Base-by-base conservation (phyloP, 2,888 invertebrate genomes). In the Lithosia quadra region DNA sequence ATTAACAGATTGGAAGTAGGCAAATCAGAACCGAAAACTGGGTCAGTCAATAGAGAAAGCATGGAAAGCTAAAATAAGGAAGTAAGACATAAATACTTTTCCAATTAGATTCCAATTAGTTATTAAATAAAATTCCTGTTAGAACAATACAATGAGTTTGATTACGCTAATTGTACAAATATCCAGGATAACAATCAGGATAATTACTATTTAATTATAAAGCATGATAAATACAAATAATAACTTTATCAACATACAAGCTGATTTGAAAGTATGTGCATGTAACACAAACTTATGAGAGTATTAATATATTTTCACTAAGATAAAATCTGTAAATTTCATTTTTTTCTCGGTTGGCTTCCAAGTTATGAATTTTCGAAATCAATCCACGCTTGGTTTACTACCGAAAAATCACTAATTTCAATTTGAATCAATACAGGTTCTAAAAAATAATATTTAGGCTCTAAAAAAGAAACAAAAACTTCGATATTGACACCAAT, bases 401-500 rank as follows among this genome's bases (percentile, higher is more conserved):
- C 3, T 13, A 1, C 13, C 13, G 15, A 39, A 39, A 2, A 39
- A 15, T 43, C 15, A 43, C 43, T 7, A 43, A 49, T n/a, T 49
- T n/a, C 1, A 8, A 49, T 49, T n/a, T 36, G 24, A 22, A 58
- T 39, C 2, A 15, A 56, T 24, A 18, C 15, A 4, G 39, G 39
- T 39, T 1, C 39, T 13, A n/a, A 21, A 36, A 21, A 59, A 34
- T 39, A 60, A 21, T 39, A 10, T 21, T 21, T 5, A 34, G 49
- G 18, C 49, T n/a, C 49, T 18, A 39, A 24, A 36, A n/a, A n/a
- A n/a, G n/a, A n/a, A 39, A 60, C 22, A 58, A 9, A 33, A 33
- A 39, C 60, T 15, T 65, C 63, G 68, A 56, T 75, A 78, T 71
- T 78, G 80, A 72, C 68, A 75, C 68, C 15, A 75, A 72, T 71